These are phyloP conservation scores for Apodemia zela DNA, from an alignment of 2,888 invertebrate species.

Conservation along the genomic window DNA sequence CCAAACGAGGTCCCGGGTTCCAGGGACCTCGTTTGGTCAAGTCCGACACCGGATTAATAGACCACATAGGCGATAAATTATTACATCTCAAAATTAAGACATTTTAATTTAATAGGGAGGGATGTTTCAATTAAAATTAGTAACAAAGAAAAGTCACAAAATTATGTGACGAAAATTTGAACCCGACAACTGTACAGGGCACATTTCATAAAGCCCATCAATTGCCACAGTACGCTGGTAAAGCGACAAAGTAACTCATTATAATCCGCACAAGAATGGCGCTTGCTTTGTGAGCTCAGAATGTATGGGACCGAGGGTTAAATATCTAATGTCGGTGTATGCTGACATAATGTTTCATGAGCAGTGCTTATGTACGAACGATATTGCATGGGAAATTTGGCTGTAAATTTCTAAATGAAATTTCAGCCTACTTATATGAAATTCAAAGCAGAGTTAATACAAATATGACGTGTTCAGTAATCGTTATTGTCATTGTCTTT, in stretches of 20 bases:
- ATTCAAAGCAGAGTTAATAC: constrained; percentile 1
- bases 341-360: constrained; percentile 37
- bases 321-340: constrained; percentile 46
- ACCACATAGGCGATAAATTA: too few species aligned
- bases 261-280: constrained; percentile 59
- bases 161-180: constrained; percentile 11
- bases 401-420: constrained; percentile 32
- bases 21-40: too few species aligned
- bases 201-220: constrained; percentile 31
- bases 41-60: too few species aligned
- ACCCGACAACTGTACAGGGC: background rate
- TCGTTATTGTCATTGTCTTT: background rate
- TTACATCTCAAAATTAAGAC: too few species aligned
- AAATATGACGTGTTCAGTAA: background rate
- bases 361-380: constrained; percentile 31
- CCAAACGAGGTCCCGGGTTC: too few species aligned
- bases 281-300: constrained; percentile 48
- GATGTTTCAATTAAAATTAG: background rate
- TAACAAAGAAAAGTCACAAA: background rate
- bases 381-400: constrained; percentile 35
- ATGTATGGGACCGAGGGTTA: constrained; percentile 43
- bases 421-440: constrained; percentile 26
- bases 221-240: constrained; percentile 41
- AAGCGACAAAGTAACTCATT: constrained; percentile 57
- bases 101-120: too few species aligned